These are phyloP conservation scores for Lycaena phlaeas DNA, from an alignment of 2,888 invertebrate genomes.

Conservation along the genomic window DNA sequence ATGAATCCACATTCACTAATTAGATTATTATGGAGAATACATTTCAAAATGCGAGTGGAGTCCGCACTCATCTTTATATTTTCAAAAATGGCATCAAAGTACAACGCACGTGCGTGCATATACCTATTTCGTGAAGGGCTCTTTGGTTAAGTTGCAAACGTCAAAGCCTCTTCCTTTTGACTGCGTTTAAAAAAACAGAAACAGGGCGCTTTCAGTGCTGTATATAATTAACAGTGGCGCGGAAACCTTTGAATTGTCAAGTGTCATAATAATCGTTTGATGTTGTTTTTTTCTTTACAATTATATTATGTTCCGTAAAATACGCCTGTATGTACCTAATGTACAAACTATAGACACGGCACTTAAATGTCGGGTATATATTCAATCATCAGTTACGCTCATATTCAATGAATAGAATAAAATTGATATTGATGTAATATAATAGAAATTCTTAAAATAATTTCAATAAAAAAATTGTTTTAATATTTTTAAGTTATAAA, in stretches of 20 bases:
- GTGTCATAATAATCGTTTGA: constrained; percentile 43
- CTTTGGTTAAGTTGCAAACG: constrained; percentile 44
- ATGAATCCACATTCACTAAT: not conserved
- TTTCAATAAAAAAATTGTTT: too few relatives aligned
- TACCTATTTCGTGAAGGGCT: constrained; percentile 34
- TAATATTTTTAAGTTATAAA: too few relatives aligned
- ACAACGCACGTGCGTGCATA: constrained; percentile 33
- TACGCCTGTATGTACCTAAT: constrained; percentile 14
- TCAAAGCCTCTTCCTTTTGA: constrained; percentile 69
- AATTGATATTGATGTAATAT: too few relatives aligned
- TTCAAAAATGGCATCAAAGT: constrained; percentile 29
- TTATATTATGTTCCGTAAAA: constrained; percentile 21
- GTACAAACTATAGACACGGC: too few relatives aligned
- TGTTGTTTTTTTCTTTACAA: constrained; percentile 28
- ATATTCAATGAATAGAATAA: too few relatives aligned
- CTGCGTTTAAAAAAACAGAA: constrained; percentile 41
- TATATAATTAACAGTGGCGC: constrained; percentile 59
- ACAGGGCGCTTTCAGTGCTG: constrained; percentile 28
- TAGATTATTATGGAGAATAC: constrained; percentile 8
- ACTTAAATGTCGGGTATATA: too few relatives aligned
- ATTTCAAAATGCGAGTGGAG: constrained; percentile 2
- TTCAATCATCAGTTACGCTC: too few relatives aligned
- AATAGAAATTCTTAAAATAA: too few relatives aligned
- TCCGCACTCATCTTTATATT: constrained; percentile 12
- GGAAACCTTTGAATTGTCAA: constrained; percentile 50